These are phyloP conservation scores for Cyprinus carpio DNA, from an alignment of 2,113 vertebrate species.

Conservation along the genomic window DNA sequence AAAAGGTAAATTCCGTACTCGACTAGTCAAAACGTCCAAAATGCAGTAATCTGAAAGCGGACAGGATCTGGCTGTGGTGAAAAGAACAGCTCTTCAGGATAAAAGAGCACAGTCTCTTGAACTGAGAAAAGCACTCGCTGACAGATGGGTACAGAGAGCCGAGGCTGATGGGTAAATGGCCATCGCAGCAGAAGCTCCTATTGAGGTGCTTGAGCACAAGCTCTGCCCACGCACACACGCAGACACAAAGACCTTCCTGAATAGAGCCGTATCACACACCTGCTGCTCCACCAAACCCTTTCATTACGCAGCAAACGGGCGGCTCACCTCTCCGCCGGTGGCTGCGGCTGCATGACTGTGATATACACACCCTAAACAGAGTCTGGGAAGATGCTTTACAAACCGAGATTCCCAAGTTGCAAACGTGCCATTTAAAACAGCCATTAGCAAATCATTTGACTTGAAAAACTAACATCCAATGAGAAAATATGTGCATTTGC, in stretches of 20 bases:
- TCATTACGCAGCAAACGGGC: constrained; percentile 5
- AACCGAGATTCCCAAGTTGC: not conserved
- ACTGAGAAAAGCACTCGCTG: constrained; percentile 13
- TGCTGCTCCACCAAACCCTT: constrained; percentile 34
- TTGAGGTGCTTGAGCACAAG: constrained; percentile 21
- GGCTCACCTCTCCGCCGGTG: not conserved
- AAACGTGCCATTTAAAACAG: not conserved
- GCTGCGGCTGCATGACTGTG: not conserved
- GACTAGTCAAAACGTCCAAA: not conserved
- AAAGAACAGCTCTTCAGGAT: not conserved
- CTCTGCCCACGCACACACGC: not conserved
- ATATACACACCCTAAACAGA: not conserved
- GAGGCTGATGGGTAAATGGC: constrained; percentile 48
- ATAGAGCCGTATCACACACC: constrained; percentile 39
- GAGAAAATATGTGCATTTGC: not conserved
- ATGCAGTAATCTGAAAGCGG: not conserved
- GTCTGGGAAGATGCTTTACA: not conserved
- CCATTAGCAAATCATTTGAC: not conserved
- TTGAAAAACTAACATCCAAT: not conserved
- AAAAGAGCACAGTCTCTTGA: constrained; percentile 13
- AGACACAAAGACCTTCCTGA: constrained; percentile 25
- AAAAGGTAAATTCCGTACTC: not conserved
- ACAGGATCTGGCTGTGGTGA: not conserved
- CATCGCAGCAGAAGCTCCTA: constrained; percentile 34
- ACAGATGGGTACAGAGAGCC: not conserved